phyloP scores from a whole-genome alignment of 1,140 invertebrate species.

The Drosophila punjabiensis region DNA sequence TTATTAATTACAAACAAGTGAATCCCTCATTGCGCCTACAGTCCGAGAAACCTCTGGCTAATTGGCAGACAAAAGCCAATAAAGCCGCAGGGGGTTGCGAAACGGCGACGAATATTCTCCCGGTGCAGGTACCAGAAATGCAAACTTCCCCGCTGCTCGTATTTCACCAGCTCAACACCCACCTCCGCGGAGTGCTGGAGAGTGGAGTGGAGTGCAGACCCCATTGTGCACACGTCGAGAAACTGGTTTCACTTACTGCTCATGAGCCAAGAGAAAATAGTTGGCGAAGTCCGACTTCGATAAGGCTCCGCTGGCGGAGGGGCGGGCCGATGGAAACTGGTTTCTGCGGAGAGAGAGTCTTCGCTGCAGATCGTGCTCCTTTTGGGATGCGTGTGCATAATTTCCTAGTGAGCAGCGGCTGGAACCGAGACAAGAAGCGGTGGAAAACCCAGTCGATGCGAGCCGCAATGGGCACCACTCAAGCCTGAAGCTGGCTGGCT shows the following conservation, averaged over 20 bases:
- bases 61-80: conserved; percentile 37
- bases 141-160: conserved; percentile 21
- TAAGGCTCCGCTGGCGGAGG: conserved; percentile 25
- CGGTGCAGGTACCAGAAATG: conserved; percentile 29
- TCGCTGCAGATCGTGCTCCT: conserved; percentile 52
- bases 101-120: conserved; percentile 18
- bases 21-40: conserved; percentile 29
- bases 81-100: conserved; percentile 3
- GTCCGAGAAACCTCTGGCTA: conserved; percentile 19
- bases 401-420: conserved; percentile 50
- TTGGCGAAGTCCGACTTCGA: conserved; percentile 32
- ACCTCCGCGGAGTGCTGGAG: background rate
- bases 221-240: conserved; percentile 24
- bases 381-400: conserved; percentile 75
- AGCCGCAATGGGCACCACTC: conserved; percentile 27
- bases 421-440: conserved; percentile 53
- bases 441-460: conserved; percentile 12
- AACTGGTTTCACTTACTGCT: conserved; percentile 73
- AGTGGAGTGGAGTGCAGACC: conserved; percentile 13
- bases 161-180: conserved; percentile 28
- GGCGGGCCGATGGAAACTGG: conserved; percentile 50
- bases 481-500: conserved; percentile 25
- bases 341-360: conserved; percentile 42
- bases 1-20: conserved; percentile 50
- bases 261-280: conserved; percentile 63